Conservation (phyloP, 2,888 invertebrate species). For the Meliscaeva auricollis region DNA sequence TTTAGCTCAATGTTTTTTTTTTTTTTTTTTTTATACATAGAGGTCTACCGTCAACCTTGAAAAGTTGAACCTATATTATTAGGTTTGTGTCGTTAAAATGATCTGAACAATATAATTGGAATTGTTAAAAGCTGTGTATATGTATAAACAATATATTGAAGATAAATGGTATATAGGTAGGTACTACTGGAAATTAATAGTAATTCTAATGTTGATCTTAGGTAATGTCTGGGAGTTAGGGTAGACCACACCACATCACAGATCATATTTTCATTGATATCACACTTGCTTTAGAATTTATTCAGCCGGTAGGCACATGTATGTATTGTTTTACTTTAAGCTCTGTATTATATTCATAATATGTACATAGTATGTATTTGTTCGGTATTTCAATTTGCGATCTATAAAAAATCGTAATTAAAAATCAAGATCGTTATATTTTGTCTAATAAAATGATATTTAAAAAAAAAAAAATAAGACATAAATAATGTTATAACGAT, state of each 20-base stretch:
- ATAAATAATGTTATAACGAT: no score
- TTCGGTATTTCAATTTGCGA: background rate
- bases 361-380: no score
- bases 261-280: background rate
- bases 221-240: conserved; percentile 29
- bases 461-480: background rate
- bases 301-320: background rate
- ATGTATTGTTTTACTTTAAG: conserved; percentile 1
- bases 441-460: background rate
- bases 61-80: conserved; percentile 46
- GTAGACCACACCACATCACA: conserved; percentile 42
- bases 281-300: conserved; percentile 14
- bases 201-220: conserved; percentile 30
- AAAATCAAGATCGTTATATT: background rate
- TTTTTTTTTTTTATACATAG: conserved; percentile 32
- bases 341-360: no score
- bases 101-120: conserved; percentile 51
- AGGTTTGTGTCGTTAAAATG: conserved; percentile 58
- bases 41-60: conserved; percentile 65
- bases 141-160: conserved; percentile 5
- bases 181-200: conserved; percentile 45
- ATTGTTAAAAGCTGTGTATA: conserved; percentile 19
- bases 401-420: background rate
- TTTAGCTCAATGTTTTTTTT: conserved; percentile 22
- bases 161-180: background rate